Conservation (phyloP, 2,797 vertebrate genomes). For the Eulemur rubriventer region DNA sequence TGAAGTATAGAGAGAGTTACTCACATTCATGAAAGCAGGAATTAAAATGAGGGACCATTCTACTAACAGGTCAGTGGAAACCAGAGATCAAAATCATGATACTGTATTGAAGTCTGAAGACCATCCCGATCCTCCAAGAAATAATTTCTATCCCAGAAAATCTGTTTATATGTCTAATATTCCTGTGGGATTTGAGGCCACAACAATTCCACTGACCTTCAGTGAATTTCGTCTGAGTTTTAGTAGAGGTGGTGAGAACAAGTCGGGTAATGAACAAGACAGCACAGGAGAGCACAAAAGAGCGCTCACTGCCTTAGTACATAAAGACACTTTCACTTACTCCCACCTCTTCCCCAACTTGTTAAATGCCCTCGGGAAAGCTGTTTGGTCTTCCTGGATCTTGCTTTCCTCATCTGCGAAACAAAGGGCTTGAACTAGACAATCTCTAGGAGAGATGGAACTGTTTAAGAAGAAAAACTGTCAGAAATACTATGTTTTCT, state of each 20-base stretch:
- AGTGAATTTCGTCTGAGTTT: background rate
- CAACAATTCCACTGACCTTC: background rate
- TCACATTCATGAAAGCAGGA: background rate
- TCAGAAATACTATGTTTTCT: background rate
- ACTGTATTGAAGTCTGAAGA: background rate
- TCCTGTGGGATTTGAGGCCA: background rate
- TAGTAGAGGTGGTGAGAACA: background rate
- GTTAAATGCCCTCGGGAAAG: background rate
- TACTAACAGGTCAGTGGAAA: background rate
- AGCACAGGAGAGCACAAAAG: background rate
- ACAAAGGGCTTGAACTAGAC: background rate
- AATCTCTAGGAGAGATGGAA: background rate
- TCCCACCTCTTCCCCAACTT: background rate
- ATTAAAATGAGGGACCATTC: background rate
- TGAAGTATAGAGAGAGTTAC: background rate
- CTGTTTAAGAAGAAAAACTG: background rate
- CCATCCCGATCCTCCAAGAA: background rate
- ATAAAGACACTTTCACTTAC: rapidly evolving
- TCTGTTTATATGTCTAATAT: background rate
- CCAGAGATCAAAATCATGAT: background rate
- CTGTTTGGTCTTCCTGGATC: background rate
- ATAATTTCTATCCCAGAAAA: background rate
- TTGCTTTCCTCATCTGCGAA: background rate
- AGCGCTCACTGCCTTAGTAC: background rate
- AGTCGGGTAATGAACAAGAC: background rate